Percentiles rank a stretch among this genome's conserved stretches.
These are phyloP conservation scores for Lepus europaeus DNA, from an alignment of 2,113 vertebrate genomes.

Conservation along the genomic window DNA sequence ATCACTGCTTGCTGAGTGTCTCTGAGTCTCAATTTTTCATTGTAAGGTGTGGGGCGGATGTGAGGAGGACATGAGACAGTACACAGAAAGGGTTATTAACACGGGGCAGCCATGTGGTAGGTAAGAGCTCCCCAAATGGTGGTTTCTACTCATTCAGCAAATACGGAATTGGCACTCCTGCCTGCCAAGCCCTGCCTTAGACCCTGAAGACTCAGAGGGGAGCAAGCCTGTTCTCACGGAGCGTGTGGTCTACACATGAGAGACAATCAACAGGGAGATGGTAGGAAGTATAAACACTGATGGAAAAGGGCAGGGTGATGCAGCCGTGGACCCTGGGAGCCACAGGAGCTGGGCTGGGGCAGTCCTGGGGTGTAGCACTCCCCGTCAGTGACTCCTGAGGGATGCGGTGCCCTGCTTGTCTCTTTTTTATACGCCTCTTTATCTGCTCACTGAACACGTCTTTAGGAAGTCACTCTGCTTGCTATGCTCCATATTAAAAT, in stretches of 20 bases:
- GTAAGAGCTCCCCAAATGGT: neutral
- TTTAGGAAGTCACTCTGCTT: slow-evolving; percentile 3
- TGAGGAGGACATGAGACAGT: neutral
- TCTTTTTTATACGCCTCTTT: neutral
- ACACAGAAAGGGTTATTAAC: neutral
- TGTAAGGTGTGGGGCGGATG: neutral
- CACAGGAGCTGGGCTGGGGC: neutral
- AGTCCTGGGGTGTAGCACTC: neutral
- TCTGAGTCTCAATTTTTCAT: neutral
- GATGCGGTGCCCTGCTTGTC: neutral
- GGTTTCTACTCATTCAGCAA: neutral
- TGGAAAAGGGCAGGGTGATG: neutral
- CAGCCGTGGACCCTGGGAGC: neutral
- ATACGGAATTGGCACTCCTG: neutral
- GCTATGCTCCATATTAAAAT: neutral
- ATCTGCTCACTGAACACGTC: neutral
- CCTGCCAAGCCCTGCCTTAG: neutral
- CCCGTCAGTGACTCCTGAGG: neutral
- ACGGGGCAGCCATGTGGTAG: neutral
- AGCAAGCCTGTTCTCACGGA: neutral
- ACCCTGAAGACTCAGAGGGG: neutral
- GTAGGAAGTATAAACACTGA: neutral
- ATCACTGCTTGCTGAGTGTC: neutral
- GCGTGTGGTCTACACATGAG: neutral
- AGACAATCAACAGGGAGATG: neutral